Conservation (phyloP, 1,140 invertebrate species). For the Kradibia gibbosae region DNA sequence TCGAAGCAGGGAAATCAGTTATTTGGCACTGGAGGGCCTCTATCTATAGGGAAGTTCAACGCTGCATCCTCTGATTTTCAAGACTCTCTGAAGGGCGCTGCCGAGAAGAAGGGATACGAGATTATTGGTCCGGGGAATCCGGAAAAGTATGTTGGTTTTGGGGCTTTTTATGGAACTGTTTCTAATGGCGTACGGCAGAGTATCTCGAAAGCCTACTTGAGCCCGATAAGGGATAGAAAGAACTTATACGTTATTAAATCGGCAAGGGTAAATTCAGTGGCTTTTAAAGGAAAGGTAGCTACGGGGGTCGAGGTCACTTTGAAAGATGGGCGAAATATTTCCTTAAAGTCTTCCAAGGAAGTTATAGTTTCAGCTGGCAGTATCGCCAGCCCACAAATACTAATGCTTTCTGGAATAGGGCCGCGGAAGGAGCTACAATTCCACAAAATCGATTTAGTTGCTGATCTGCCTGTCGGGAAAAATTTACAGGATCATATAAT, state of each 20-base stretch:
- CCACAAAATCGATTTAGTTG: slow-evolving; percentile 73
- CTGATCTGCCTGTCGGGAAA: slow-evolving; percentile 77
- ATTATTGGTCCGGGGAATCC: slow-evolving; percentile 64
- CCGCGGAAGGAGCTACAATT: slow-evolving; percentile 78
- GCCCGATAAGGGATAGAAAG: slow-evolving; percentile 73
- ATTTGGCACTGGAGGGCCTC: slow-evolving; percentile 61
- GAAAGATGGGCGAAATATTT: slow-evolving; percentile 62
- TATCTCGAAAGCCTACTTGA: slow-evolving; percentile 77
- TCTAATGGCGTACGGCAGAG: slow-evolving; percentile 77
- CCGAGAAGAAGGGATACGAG: slow-evolving; percentile 67
- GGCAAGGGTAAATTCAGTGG: slow-evolving; percentile 74
- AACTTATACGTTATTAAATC: slow-evolving; percentile 82
- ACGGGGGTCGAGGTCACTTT: slow-evolving; percentile 70
- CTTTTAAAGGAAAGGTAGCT: slow-evolving; percentile 71
- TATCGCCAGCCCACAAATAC: slow-evolving; percentile 75
- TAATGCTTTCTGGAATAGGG: slow-evolving; percentile 84
- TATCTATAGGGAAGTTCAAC: slow-evolving; percentile 72
- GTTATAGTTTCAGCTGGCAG: slow-evolving; percentile 78
- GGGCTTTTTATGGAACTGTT: slow-evolving; percentile 68
- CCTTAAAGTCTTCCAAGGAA: slow-evolving; percentile 74
- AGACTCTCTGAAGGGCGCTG: slow-evolving; percentile 67
- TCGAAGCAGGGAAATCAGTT: slow-evolving; percentile 57
- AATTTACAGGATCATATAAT: slow-evolving; percentile 79
- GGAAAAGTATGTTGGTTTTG: slow-evolving; percentile 72
- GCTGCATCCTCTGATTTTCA: slow-evolving; percentile 59